Evolutionary conservation across 1,140 invertebrate species (phyloP), one percentile per base, ranked within the genome.

Genomic region (Conus betulinus): DNA sequence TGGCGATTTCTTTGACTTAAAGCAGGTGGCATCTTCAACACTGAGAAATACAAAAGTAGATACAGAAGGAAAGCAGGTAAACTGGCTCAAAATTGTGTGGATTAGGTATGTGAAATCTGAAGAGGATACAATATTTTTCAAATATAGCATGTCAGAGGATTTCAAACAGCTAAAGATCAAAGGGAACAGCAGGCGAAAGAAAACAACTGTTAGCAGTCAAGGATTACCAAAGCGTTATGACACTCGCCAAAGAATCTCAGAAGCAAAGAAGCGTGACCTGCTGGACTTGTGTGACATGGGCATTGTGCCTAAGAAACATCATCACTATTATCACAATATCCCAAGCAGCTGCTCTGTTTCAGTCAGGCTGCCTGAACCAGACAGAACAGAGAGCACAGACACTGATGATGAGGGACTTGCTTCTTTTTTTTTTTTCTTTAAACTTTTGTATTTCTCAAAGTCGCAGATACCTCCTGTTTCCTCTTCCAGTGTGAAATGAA

Each of bases 261-360:
- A 85, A 67, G 84, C 84, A 23, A 85, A 85, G 20, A 85, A 85
- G 84, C 39, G 53, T 85, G 84, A 85, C 57, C 84, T 85, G 39
- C 27, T 52, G 23, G 67, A 67, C n/a, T 71, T 85, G 6, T 85
- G 53, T 67, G 39, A 85, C 39, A 57, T 52, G 53, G 15, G 67
- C 39, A 52, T 85, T 63, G 67, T 85, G 67, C 84, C 84, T 1
- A 51, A 85, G 60, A 71, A 85, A 52, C 53, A 67, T 52, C 84
- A 85, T 67, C 20, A 85, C 4, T 85, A 71, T 25, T 85, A 60
- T 51, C 5, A 67, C 0, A 71, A 11, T 20, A 60, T 84, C 52
- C 82, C 51, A 84, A 23, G 82, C 27, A 51, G 17, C 76, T 39
- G 76, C 76, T 78, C 76, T 39, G 76, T 78, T 78, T 78, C 25